phyloP scores from a whole-genome alignment of 2,113 vertebrate genomes.

The Stigmatopora nigra region DNA sequence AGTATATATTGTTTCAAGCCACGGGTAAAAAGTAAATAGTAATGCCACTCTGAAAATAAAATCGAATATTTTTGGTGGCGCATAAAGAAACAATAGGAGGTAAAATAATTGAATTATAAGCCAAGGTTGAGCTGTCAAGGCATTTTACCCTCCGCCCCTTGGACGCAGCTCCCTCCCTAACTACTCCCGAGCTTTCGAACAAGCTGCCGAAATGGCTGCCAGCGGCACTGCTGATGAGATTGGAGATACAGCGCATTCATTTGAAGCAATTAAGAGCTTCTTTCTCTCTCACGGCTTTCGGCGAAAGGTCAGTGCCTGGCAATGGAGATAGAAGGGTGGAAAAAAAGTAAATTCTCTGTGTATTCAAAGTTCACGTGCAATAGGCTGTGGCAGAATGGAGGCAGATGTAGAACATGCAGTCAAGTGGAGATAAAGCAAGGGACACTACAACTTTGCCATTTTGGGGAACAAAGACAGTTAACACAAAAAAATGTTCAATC shows the following conservation, averaged over 20 bases:
- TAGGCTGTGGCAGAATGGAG: constrained; percentile 27
- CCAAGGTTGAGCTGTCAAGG: not conserved
- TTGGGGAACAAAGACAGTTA: not conserved
- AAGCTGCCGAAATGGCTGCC: constrained; percentile 14
- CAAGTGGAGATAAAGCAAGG: constrained; percentile 41
- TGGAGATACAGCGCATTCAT: constrained; percentile 29
- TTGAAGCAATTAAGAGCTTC: constrained; percentile 43
- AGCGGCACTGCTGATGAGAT: constrained; percentile 35
- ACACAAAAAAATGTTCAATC: not conserved
- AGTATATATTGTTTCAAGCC: too few species aligned
- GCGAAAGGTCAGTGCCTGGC: constrained; percentile 33
- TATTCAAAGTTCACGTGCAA: constrained; percentile 23
- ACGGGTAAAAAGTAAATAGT: not conserved
- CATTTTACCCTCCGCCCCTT: not conserved
- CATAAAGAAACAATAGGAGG: not conserved
- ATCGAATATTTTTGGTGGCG: not conserved
- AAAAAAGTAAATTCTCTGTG: not conserved
- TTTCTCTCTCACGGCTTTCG: constrained; percentile 8
- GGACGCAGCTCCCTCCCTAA: not conserved
- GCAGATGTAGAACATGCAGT: constrained; percentile 22
- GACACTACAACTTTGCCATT: not conserved
- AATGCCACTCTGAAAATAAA: not conserved
- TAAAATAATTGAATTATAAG: not conserved
- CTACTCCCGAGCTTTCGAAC: constrained; percentile 9
- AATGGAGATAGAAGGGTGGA: not conserved